Evolutionary conservation across 2,888 invertebrate species (phyloP), one percentile per base, ranked within the genome.

Genomic region (Sminthurinus aureus): DNA sequence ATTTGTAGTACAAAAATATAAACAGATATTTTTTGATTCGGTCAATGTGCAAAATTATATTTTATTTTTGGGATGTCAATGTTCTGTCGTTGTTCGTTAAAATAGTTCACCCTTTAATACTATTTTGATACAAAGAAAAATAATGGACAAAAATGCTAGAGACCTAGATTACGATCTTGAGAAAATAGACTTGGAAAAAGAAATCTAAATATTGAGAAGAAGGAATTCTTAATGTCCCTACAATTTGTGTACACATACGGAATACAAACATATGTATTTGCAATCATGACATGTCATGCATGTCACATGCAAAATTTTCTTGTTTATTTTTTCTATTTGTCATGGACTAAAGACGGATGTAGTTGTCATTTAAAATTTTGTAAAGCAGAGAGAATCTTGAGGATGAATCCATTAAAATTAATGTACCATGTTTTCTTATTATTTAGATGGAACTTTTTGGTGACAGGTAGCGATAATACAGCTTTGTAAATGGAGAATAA

Each of bases 361-460:
- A 58, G 18, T 18, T 58, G 2, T 58, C 58, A 38, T 58, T 58
- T 58, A 2, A 58, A 15, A 11, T 58, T 58, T 38, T 18, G 4
- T 58, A 2, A 6, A 58, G 58, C 58, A 2, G 18, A 58, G 18
- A 58, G 15, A 18, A 9, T 6, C 58, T 58, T 58, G 18, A 58
- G 58, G 58, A 69, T 20, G 67, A 71, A 24, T 8, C 71, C 24
- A 71, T 71, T 71, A 71, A 71, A 71, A 71, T 71, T 71, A 71
- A 71, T 71, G 24, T 71, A 15, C 4, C 4, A 11, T 13, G 71
- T 71, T 24, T 20, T 26, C 71, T 71, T 58, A 6, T 38, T 38
- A 38, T 38, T 38, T 6, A 6, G 38, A 6, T 38, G 38, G n/a
- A n/a, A 38, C 38, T 58, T 58, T 18, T 58, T 13, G 2, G n/a